phyloP scores from a whole-genome alignment of 1,140 invertebrate species.

The Pemphigus obesinymphae region DNA sequence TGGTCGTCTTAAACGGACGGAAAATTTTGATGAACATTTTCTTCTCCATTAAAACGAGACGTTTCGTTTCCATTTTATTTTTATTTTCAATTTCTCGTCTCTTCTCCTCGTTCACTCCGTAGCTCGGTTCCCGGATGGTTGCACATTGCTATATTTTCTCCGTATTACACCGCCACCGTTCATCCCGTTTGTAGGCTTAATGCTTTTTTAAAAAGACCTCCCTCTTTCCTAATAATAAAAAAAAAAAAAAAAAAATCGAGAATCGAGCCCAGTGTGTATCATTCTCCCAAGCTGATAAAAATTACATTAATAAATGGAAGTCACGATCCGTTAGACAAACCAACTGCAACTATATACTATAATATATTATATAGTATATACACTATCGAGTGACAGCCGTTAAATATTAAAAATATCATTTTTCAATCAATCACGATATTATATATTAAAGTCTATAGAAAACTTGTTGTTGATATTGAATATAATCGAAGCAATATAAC shows the following conservation, averaged over 20 bases:
- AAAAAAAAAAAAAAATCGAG: background rate
- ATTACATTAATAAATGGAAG: background rate
- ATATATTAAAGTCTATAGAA: too few species aligned
- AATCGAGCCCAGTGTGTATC: too few species aligned
- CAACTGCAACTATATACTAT: too few species aligned
- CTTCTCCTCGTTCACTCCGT: background rate
- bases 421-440: too few species aligned
- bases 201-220: background rate
- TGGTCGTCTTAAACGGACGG: conserved; percentile 2
- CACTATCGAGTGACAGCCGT: too few species aligned
- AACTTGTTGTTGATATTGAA: too few species aligned
- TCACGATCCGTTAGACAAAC: background rate
- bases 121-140: conserved; percentile 3
- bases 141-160: background rate
- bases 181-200: background rate
- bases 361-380: too few species aligned
- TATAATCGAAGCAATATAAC: too few species aligned
- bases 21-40: conserved; percentile 38
- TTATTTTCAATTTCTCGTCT: background rate
- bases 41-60: conserved; percentile 24
- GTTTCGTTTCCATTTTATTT: too few species aligned
- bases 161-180: background rate
- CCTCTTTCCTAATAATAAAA: too few species aligned
- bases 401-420: too few species aligned
- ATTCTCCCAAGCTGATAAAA: too few species aligned